phyloP scores from a whole-genome alignment of 2,113 vertebrate genomes.

The Miniopterus natalensis region DNA sequence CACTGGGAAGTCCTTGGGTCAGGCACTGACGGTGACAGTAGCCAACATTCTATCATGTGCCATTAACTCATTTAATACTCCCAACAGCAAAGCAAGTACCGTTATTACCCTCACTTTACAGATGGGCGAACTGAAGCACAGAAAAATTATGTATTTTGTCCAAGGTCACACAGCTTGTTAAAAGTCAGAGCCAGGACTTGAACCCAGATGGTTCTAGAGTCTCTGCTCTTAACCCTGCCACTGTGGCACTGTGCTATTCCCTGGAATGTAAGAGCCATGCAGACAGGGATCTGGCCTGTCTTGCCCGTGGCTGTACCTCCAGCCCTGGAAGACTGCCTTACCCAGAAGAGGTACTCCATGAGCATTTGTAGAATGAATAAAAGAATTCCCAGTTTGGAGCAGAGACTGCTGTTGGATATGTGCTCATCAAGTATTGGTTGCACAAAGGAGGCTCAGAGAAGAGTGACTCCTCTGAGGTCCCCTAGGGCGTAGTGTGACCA shows the following conservation, averaged over 20 bases:
- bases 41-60: accelerated
- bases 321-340: neutral
- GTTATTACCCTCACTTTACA: neutral
- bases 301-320: neutral
- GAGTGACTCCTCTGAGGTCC: neutral
- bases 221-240: neutral
- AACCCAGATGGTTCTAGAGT: neutral
- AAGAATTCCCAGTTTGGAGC: neutral
- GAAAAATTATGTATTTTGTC: neutral
- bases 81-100: neutral
- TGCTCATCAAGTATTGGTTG: neutral
- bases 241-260: neutral
- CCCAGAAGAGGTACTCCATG: accelerated
- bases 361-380: neutral
- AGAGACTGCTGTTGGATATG: neutral
- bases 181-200: neutral
- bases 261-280: neutral
- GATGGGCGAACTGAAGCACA: neutral
- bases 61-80: neutral
- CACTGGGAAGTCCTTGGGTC: neutral
- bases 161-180: neutral
- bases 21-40: neutral
- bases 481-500: neutral
- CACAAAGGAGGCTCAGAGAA: constrained; percentile 47
- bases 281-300: neutral